These are phyloP conservation scores for Conomelus anceps DNA, from an alignment of 2,888 invertebrate genomes.

Conservation along the genomic window DNA sequence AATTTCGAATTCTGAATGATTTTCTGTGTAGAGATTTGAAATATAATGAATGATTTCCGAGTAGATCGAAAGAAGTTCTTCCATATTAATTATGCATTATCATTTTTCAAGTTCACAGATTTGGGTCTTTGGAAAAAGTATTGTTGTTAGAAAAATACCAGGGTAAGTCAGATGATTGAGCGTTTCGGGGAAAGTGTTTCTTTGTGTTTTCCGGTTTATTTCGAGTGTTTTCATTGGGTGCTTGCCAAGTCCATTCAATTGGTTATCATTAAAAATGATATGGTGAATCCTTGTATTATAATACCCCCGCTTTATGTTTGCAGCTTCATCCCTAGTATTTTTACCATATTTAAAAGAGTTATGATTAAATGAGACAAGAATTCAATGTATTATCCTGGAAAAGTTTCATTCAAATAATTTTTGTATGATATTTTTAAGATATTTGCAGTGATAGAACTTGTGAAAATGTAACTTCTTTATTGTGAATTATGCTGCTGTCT, in stretches of 20 bases:
- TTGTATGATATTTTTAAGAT: no score
- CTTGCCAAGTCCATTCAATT: neutral
- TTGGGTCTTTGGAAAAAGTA: neutral
- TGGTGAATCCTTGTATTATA: neutral
- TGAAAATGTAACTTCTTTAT: no score
- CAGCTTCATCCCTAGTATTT: neutral
- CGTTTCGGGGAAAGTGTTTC: neutral
- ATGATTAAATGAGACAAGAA: no score
- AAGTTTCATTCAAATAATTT: neutral
- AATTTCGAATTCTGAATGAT: no score
- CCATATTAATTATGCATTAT: neutral
- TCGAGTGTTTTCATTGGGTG: neutral
- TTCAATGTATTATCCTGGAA: neutral
- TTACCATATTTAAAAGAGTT: neutral
- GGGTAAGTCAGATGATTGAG: neutral
- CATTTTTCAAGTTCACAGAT: neutral
- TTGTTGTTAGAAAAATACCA: neutral
- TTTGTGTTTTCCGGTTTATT: neutral
- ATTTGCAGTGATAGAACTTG: no score
- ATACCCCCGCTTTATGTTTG: neutral
- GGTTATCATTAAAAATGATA: neutral
- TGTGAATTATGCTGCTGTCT: no score
- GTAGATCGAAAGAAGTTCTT: no score
- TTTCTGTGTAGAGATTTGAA: no score
- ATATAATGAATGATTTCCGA: no score